phyloP scores from a whole-genome alignment of 2,888 invertebrate species.

The Aspidiotus destructor region DNA sequence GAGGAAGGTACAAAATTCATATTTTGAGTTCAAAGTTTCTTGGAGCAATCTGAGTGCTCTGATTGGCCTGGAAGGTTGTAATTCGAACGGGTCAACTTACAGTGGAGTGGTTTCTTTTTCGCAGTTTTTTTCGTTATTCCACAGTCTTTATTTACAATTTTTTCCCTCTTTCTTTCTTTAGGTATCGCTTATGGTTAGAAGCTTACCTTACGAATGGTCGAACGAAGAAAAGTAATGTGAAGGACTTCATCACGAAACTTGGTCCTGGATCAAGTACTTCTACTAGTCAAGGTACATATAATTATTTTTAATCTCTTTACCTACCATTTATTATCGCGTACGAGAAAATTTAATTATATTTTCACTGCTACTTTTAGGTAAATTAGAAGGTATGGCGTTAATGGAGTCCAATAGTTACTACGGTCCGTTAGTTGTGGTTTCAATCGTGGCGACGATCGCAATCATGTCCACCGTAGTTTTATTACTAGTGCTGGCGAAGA shows the following conservation, averaged over 20 bases:
- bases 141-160: neutral
- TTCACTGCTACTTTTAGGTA: constrained; percentile 42
- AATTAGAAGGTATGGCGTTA: constrained; percentile 44
- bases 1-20: too few relatives aligned
- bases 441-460: constrained; percentile 74
- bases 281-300: constrained; percentile 46
- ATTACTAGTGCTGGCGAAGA: constrained; percentile 65
- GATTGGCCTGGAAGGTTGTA: too few relatives aligned
- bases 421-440: constrained; percentile 76
- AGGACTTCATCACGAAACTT: constrained; percentile 77
- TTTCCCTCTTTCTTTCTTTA: constrained; percentile 39
- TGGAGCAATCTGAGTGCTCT: too few relatives aligned
- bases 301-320: too few relatives aligned
- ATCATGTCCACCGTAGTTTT: constrained; percentile 71
- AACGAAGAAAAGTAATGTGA: constrained; percentile 79
- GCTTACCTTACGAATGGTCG: constrained; percentile 81
- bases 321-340: neutral
- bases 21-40: too few relatives aligned
- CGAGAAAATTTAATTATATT: neutral
- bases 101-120: too few relatives aligned
- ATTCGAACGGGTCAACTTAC: too few relatives aligned
- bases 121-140: too few relatives aligned
- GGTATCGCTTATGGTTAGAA: constrained; percentile 81
- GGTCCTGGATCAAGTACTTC: constrained; percentile 47
- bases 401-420: constrained; percentile 63